Evolutionary conservation across 2,888 invertebrate genomes (phyloP), one percentile per base, ranked within the genome.

Genomic region (Aspidiotus destructor): DNA sequence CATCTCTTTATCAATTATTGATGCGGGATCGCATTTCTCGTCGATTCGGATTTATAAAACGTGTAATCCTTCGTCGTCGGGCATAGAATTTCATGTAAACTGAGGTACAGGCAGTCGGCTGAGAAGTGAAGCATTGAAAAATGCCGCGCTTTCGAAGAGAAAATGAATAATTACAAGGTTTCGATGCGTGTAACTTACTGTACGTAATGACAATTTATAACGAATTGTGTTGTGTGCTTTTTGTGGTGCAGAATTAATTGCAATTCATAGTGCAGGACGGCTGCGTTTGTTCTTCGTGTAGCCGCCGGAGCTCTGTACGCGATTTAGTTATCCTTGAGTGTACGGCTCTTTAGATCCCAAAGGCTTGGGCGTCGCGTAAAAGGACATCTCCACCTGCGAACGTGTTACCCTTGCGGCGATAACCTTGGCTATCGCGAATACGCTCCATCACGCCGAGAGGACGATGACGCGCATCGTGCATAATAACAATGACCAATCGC

Each of bases 311-410:
- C 10, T 28, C 28, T 28, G 28, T 28, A 28, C 28, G 28, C 28
- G 28, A 28, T 28, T 28, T 11, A 48, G n/a, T 13, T 48, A n/a
- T 48, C 48, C 48, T 48, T 48, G 11, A 48, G 48, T 48, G n/a
- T 28, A 28, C 28, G 28, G 28, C 11, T n/a, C 10, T 48, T 48
- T 48, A 48, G 48, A 48, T 48, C 67, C 67, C 67, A 67, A 67
- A 67, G 67, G 67, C 67, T 48, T 67, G 67, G 67, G 67, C 67
- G 67, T 67, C 60, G 60, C 67, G 60, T 67, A 40, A 67, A 67
- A 67, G 67, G 67, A 67, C 67, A 67, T 60, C 58, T 67, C 40
- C 52, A 42, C 61, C 42, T 8, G 28, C 28, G 67, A 67, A 67
- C 67, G 67, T 67, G 67, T 67, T 67, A 48, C 17, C 41, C 67